These are phyloP conservation scores for Virgularia gustaviana DNA, from an alignment of 92 coral and sea anemone genomes.

Conservation along the genomic window DNA sequence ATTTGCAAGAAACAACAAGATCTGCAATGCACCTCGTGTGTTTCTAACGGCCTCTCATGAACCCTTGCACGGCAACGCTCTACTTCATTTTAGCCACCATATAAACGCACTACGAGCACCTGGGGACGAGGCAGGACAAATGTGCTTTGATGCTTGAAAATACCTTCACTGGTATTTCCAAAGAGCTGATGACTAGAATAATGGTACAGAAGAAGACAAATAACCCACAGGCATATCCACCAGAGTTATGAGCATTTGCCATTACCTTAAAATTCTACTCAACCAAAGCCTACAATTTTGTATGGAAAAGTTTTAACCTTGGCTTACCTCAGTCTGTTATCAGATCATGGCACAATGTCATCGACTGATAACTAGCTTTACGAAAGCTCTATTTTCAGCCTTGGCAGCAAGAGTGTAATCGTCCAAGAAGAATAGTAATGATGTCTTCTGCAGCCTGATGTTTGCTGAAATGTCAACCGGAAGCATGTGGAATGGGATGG, in stretches of 20 bases:
- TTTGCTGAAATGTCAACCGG: slow-evolving; percentile 35
- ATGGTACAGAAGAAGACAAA: slow-evolving; percentile 15
- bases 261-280: slow-evolving; percentile 5
- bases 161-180: slow-evolving; percentile 21
- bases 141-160: slow-evolving; percentile 16
- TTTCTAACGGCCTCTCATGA: no score
- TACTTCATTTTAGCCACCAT: no score
- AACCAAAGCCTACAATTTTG: slow-evolving; percentile 36
- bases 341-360: slow-evolving; percentile 11
- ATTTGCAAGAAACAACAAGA: no score
- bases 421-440: slow-evolving; percentile 1
- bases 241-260: slow-evolving; percentile 12
- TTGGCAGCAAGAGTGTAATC: slow-evolving; percentile 17
- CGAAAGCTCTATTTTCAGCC: slow-evolving; percentile 10
- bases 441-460: slow-evolving; percentile 23
- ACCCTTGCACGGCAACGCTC: no score
- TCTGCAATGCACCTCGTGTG: no score
- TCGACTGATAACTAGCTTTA: slow-evolving; percentile 11
- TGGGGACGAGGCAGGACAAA: no score
- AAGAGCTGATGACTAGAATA: slow-evolving; percentile 16
- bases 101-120: no score
- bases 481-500: slow-evolving; percentile 41
- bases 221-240: background rate
- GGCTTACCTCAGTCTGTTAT: slow-evolving; percentile 8
- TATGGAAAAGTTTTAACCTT: slow-evolving; percentile 21